Evolutionary conservation across 2,113 vertebrate genomes (phyloP), one percentile per base, ranked within the genome.

Genomic region (Tinamus guttatus): DNA sequence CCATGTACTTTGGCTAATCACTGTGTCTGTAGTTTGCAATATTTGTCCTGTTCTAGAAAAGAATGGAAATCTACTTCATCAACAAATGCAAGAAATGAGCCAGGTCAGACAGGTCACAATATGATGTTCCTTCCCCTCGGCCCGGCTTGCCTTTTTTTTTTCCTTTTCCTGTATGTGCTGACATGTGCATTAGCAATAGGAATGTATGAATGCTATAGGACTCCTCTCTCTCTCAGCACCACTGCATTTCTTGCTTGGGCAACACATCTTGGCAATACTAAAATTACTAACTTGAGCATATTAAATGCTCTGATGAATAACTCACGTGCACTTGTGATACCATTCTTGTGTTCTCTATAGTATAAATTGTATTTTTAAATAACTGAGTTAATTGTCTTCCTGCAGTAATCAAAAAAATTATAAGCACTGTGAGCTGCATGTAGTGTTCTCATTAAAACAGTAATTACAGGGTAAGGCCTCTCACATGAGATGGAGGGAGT

Each of bases 381-480:
- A 84, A 86, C 77, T 81, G 18, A 38, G 83, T 70, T 97, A 96
- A 96, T 92, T 92, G 52, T 84, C 94, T 97, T 91, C 75, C 86
- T 91, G 56, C 32, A 92, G 82, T 89, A 97, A 97, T 95, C 95
- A 94, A 94, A 96, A 95, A 96, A 96, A 96, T 93, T 86, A 54
- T 52, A 80, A 64, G 67, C 70, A 80, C 56, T 94, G 68, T 89
- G 54, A 93, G 65, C 77, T 77, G 36, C 34, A 91, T 67, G 30
- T 77, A 89, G 25, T 74, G 24, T 70, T 81, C 85, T 75, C 90
- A 85, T 93, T 89, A 95, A 89, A 60, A 62, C 11, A 51, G 41
- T 49, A 82, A 77, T 84, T 83, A 88, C 9, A 7, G 34, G 7
- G n/a, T 11, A 41, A 85, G 32, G 28, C 9, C 15, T 77, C 17